Conservation (phyloP, 2,113 vertebrate species). For the Electrona antarctica region DNA sequence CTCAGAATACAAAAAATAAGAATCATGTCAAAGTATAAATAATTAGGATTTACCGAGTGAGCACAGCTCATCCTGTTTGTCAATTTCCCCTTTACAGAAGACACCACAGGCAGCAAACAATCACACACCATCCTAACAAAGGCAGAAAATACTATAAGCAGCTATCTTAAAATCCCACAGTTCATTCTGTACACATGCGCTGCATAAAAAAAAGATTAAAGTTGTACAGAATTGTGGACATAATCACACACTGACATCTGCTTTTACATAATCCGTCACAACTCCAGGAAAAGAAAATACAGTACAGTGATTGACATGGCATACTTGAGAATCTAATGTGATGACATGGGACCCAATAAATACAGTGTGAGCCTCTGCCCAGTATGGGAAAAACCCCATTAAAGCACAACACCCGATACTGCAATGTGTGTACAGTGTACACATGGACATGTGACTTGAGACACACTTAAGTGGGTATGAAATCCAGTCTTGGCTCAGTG, state of each 20-base stretch:
- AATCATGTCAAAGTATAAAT: background rate
- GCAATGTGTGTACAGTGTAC: no score
- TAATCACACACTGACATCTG: background rate
- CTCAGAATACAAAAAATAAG: background rate
- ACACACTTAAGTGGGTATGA: no score
- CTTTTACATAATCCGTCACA: background rate
- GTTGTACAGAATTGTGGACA: background rate
- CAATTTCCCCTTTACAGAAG: background rate
- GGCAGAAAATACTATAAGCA: background rate
- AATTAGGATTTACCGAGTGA: background rate
- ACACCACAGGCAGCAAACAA: background rate
- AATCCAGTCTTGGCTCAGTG: no score
- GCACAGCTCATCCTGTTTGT: background rate
- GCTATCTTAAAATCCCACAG: background rate
- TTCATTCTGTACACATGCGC: background rate
- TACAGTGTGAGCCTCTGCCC: no score
- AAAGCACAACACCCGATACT: no score
- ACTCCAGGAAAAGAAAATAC: background rate
- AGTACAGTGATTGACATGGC: conserved; percentile 4
- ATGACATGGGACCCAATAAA: no score
- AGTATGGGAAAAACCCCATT: no score
- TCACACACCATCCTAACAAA: background rate
- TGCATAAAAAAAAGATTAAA: background rate
- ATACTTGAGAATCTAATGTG: background rate
- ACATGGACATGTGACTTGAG: no score